These are phyloP conservation scores for Perca fluviatilis DNA, from an alignment of 2,113 vertebrate genomes.

Conservation along the genomic window DNA sequence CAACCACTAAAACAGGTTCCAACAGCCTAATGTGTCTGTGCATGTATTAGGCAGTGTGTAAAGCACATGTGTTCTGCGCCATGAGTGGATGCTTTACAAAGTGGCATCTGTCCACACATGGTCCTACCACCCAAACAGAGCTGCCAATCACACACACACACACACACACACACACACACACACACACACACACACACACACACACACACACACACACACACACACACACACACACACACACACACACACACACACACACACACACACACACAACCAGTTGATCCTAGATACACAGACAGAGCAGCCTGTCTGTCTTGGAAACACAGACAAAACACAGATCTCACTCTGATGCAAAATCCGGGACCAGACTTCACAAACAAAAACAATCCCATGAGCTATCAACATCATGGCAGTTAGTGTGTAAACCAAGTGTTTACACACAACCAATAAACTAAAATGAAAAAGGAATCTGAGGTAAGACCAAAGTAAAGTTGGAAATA, in stretches of 20 bases:
- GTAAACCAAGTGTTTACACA: background rate
- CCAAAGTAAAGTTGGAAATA: background rate
- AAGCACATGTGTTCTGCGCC: conserved; percentile 6
- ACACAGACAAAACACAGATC: conserved; percentile 43
- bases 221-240: background rate
- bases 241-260: no score
- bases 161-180: background rate
- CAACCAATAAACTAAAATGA: background rate
- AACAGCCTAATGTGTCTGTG: conserved; percentile 16
- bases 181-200: background rate
- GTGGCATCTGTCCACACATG: conserved; percentile 27
- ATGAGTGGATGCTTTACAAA: conserved; percentile 19
- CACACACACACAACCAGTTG: background rate
- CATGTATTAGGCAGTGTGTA: background rate
- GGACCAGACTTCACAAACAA: background rate
- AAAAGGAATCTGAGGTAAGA: background rate
- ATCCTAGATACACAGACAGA: conserved; percentile 46
- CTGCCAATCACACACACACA: conserved; percentile 34
- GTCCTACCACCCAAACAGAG: conserved; percentile 25
- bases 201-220: background rate
- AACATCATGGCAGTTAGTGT: background rate
- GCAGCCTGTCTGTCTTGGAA: conserved; percentile 23
- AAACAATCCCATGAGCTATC: background rate
- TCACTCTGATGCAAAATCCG: conserved; percentile 20
- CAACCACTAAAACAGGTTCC: conserved; percentile 30